Base-by-base conservation (phyloP, 2,888 invertebrate species). In the Cyaniris semiargus region DNA sequence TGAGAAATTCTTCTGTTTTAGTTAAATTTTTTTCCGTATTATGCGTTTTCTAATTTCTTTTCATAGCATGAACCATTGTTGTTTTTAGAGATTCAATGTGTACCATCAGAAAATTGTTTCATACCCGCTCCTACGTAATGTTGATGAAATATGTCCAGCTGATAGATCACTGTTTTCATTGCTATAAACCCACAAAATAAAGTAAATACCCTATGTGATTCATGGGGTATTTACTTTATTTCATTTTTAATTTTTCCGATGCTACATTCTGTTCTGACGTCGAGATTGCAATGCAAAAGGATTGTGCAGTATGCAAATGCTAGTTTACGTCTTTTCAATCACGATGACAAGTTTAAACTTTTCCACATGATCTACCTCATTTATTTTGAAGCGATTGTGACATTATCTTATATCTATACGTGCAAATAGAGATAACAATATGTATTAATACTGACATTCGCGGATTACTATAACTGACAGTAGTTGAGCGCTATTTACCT, bases 391-490 rank as follows among this genome's bases (percentile, higher is more conserved):
- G 27, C 66, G 27, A 71, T 56, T 71, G 71, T 76, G 70, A 70
- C 38, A 58, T 77, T 77, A 77, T 77, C 77, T 79, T 76, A 77
- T 76, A 81, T 77, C 75, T 81, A 78, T 78, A 80, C 78, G 77
- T 78, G 70, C 79, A 81, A 78, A 79, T 75, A 79, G 77, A 80
- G 81, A 81, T 78, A 81, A 80, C 78, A 83, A 81, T 79, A 81
- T 81, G 81, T 83, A 83, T 82, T 82, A 83, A 81, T 83, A 79
- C 78, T 86, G 86, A 87, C 87, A 86, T 81, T 81, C 79, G 80
- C 77, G 80, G 82, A 81, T 82, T 82, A 82, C 70, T 74, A 86
- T 85, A 87, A 88, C 87, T 89, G 89, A 86, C 88, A 88, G 80
- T 79, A 80, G 82, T 81, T 86, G 83, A 88, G 86, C 85, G 83